Conservation (phyloP, 2,888 invertebrate genomes). For the Cremastinae sp. region DNA sequence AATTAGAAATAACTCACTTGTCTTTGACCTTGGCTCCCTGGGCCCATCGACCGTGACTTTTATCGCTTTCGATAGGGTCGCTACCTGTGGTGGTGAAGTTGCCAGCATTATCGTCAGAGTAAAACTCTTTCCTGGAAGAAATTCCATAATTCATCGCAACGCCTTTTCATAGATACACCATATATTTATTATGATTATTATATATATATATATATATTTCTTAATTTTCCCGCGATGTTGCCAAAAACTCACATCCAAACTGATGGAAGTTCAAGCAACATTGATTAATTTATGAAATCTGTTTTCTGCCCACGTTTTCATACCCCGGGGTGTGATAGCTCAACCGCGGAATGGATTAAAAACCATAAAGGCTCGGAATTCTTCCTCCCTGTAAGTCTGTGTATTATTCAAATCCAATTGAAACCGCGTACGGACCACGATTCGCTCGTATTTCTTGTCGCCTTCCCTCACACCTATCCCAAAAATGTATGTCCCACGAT, state of each 20-base stretch:
- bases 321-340: constrained; percentile 67
- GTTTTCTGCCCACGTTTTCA: constrained; percentile 7
- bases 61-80: constrained; percentile 77
- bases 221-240: too few relatives aligned
- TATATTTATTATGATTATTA: too few relatives aligned
- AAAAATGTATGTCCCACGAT: too few relatives aligned
- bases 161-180: too few relatives aligned
- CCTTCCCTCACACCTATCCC: constrained; percentile 36
- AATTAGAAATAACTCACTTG: constrained; percentile 70
- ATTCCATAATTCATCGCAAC: constrained; percentile 21
- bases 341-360: constrained; percentile 74
- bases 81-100: constrained; percentile 78
- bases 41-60: constrained; percentile 78
- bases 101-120: constrained; percentile 79
- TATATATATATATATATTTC: too few relatives aligned
- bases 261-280: too few relatives aligned
- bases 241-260: too few relatives aligned
- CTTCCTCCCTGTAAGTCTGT: constrained; percentile 63
- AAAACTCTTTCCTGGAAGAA: constrained; percentile 77
- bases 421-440: constrained; percentile 64
- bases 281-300: constrained; percentile 16
- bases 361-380: constrained; percentile 72
- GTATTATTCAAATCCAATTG: constrained; percentile 78
- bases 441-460: constrained; percentile 37
- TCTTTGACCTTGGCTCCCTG: constrained; percentile 77